Evolutionary conservation across 2,888 invertebrate species (phyloP).

Genomic region (Minunthozetes semirufus): DNA sequence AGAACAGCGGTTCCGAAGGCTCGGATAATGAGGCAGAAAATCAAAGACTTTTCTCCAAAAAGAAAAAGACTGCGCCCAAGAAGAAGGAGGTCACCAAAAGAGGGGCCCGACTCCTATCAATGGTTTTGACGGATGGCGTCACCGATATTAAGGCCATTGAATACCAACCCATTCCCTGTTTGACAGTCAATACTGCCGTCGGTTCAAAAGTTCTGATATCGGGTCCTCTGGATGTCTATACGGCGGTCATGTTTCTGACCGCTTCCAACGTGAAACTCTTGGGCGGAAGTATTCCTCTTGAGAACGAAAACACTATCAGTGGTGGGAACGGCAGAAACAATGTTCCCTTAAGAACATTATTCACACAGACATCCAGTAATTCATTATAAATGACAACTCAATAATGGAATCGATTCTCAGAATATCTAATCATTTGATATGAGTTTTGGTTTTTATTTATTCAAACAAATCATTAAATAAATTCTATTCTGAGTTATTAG

Average conservation of each 20-base stretch:
- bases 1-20: background rate
- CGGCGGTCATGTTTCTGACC: slow-evolving; percentile 61
- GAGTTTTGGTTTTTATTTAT: no score
- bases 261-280: slow-evolving; percentile 56
- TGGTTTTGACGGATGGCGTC: slow-evolving; percentile 67
- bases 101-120: slow-evolving; percentile 58
- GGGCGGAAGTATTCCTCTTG: slow-evolving; percentile 54
- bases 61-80: background rate
- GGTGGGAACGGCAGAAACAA: no score
- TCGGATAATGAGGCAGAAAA: slow-evolving; percentile 21
- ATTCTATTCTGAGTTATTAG: no score
- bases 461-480: no score
- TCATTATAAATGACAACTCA: background rate
- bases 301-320: background rate
- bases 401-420: no score
- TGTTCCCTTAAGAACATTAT: background rate
- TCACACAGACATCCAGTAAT: background rate
- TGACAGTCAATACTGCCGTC: slow-evolving; percentile 47
- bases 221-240: slow-evolving; percentile 64
- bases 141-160: slow-evolving; percentile 65
- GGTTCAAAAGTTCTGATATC: slow-evolving; percentile 56
- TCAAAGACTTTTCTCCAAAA: background rate
- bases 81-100: slow-evolving; percentile 20
- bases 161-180: slow-evolving; percentile 54
- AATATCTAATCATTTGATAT: no score